Evolutionary conservation across 2,888 invertebrate species (phyloP).

Genomic region (Caenorhabditis sp.): DNA sequence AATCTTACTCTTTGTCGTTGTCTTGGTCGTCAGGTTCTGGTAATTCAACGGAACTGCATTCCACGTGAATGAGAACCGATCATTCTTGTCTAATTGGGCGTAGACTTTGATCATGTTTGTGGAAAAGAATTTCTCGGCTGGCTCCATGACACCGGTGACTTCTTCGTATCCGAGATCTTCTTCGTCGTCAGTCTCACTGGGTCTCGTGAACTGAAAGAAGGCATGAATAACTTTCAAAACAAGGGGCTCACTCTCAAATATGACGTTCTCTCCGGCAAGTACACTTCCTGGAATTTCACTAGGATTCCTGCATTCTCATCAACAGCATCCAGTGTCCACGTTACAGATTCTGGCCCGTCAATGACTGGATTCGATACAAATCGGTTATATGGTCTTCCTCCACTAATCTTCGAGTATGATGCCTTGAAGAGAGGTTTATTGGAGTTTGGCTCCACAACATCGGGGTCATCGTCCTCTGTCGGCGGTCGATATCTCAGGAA

Average conservation of each 20-base stretch:
- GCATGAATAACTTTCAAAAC: too few relatives aligned
- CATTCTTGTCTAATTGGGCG: slow-evolving; percentile 30
- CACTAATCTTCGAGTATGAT: slow-evolving; percentile 26
- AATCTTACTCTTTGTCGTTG: slow-evolving; percentile 15
- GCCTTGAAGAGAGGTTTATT: slow-evolving; percentile 25
- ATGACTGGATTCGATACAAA: slow-evolving; percentile 36
- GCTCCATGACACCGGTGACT: slow-evolving; percentile 32
- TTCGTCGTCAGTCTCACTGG: slow-evolving; percentile 22
- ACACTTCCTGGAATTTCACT: slow-evolving; percentile 37
- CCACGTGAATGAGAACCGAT: slow-evolving; percentile 58
- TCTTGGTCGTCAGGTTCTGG: slow-evolving; percentile 21
- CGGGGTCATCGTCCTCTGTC: slow-evolving; percentile 26
- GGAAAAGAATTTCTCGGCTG: slow-evolving; percentile 32
- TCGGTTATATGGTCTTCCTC: slow-evolving; percentile 25
- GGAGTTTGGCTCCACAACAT: slow-evolving; percentile 9
- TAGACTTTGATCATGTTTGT: slow-evolving; percentile 18
- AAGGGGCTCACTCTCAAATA: slow-evolving; percentile 23
- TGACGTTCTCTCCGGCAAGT: slow-evolving; percentile 25
- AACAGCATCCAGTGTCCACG: slow-evolving; percentile 17
- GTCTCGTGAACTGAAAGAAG: slow-evolving; percentile 27
- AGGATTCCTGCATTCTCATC: slow-evolving; percentile 52
- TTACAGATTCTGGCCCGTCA: slow-evolving; percentile 13
- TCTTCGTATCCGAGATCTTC: slow-evolving; percentile 26
- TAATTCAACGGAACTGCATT: slow-evolving; percentile 42
- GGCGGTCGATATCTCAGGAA: slow-evolving; percentile 65